phyloP scores from a whole-genome alignment of 2,888 invertebrate species.

The Elmis aenea region DNA sequence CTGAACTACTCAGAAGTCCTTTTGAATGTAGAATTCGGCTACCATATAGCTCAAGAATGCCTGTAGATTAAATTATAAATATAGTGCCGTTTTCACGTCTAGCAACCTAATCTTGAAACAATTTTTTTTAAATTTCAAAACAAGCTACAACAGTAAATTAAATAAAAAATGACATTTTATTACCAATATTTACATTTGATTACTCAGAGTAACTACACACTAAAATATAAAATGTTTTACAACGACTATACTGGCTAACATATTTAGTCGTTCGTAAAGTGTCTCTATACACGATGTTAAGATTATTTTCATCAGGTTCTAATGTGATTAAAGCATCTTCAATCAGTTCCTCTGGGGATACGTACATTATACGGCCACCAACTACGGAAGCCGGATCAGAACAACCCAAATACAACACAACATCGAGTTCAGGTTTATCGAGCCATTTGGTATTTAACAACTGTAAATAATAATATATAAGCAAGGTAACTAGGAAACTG shows the following conservation, averaged over 20 bases:
- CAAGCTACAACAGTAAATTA: too few relatives aligned
- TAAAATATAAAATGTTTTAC: constrained; percentile 36
- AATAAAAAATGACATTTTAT: too few relatives aligned
- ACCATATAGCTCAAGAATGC: too few relatives aligned
- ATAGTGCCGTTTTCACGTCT: too few relatives aligned
- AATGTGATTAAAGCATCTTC: constrained; percentile 51
- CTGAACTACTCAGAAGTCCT: too few relatives aligned
- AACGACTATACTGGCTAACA: constrained; percentile 39
- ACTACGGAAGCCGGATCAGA: constrained; percentile 29
- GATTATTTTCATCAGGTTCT: constrained; percentile 60
- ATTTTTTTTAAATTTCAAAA: too few relatives aligned
- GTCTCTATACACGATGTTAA: constrained; percentile 61
- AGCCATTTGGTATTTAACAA: constrained; percentile 40
- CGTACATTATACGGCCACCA: constrained; percentile 42
- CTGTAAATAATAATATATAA: too few relatives aligned
- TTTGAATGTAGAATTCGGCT: too few relatives aligned
- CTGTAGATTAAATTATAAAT: too few relatives aligned
- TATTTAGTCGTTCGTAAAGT: constrained; percentile 48
- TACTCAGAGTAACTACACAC: constrained; percentile 43
- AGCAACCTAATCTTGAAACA: too few relatives aligned
- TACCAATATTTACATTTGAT: too few relatives aligned
- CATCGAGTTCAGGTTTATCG: constrained; percentile 39
- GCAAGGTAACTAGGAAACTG: too few relatives aligned
- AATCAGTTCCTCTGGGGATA: constrained; percentile 37
- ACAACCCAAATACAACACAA: constrained; percentile 40